phyloP scores from a whole-genome alignment of 2,113 vertebrate genomes.

The Sphaerodactylus townsendi region DNA sequence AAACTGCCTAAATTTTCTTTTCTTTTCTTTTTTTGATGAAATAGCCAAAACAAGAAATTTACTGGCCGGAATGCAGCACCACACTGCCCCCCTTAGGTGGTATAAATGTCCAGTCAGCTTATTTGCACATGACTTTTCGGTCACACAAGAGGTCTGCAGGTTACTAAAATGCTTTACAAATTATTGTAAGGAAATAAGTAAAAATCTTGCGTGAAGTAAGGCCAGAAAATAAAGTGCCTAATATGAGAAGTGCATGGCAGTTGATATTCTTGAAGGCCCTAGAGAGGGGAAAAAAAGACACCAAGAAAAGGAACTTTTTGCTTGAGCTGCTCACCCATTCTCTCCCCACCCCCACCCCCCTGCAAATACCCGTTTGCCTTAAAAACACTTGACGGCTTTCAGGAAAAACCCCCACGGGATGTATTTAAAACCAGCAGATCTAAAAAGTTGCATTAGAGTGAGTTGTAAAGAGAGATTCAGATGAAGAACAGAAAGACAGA shows the following conservation, averaged over 20 bases:
- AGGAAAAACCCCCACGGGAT: slow-evolving; percentile 72
- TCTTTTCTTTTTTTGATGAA: slow-evolving; percentile 71
- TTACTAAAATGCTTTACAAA: slow-evolving; percentile 76
- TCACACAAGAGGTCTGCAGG: slow-evolving; percentile 82
- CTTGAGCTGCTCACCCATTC: slow-evolving; percentile 57
- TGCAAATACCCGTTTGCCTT: slow-evolving; percentile 71
- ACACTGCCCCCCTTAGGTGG: slow-evolving; percentile 87
- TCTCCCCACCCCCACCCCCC: slow-evolving; percentile 34
- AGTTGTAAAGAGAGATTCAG: slow-evolving; percentile 80
- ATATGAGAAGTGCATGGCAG: slow-evolving; percentile 75
- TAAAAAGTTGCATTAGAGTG: slow-evolving; percentile 83
- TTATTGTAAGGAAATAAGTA: slow-evolving; percentile 66
- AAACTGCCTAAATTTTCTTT: slow-evolving; percentile 83
- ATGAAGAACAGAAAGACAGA: slow-evolving; percentile 70
- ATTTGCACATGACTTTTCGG: slow-evolving; percentile 88
- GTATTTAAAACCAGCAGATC: slow-evolving; percentile 83
- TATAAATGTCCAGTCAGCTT: slow-evolving; percentile 93
- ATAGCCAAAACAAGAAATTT: slow-evolving; percentile 98
- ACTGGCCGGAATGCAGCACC: slow-evolving; percentile 96
- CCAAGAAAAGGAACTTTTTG: slow-evolving; percentile 51
- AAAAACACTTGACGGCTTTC: slow-evolving; percentile 64
- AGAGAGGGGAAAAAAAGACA: slow-evolving; percentile 57
- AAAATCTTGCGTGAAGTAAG: slow-evolving; percentile 79
- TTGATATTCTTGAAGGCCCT: slow-evolving; percentile 69
- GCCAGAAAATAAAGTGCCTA: slow-evolving; percentile 85